Percentiles rank a stretch among this genome's conserved stretches.
phyloP scores from a whole-genome alignment of 2,888 invertebrate genomes.

The Caradrina clavipalpis region DNA sequence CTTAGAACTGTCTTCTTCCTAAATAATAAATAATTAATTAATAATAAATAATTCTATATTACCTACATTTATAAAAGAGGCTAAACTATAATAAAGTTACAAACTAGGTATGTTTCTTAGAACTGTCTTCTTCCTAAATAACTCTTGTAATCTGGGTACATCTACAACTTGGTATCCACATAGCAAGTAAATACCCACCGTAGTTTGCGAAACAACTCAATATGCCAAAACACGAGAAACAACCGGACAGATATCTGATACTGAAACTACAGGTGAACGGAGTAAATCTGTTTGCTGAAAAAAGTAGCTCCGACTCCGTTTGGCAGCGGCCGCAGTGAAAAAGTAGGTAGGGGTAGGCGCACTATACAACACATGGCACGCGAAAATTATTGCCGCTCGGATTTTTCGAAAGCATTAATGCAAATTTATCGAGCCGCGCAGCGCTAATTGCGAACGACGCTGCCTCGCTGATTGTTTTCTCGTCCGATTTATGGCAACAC shows the following conservation, averaged over 20 bases:
- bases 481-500: slow-evolving; percentile 90
- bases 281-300: slow-evolving; percentile 59
- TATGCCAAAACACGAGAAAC: slow-evolving; percentile 56
- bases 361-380: slow-evolving; percentile 84
- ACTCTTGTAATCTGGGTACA: not conserved
- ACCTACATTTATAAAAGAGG: not conserved
- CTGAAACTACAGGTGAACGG: slow-evolving; percentile 59
- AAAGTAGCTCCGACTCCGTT: slow-evolving; percentile 57
- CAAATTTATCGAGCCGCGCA: slow-evolving; percentile 90
- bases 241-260: slow-evolving; percentile 55
- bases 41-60: too few species aligned
- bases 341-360: slow-evolving; percentile 61
- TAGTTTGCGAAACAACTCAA: slow-evolving; percentile 40
- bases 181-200: slow-evolving; percentile 16
- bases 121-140: not conserved
- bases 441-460: slow-evolving; percentile 90
- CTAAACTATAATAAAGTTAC: not conserved
- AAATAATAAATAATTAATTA: too few species aligned
- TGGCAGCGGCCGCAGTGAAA: slow-evolving; percentile 66
- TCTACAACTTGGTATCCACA: not conserved
- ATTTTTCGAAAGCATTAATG: slow-evolving; percentile 91
- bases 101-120: not conserved
- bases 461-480: slow-evolving; percentile 90
- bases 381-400: slow-evolving; percentile 89
- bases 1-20: not conserved